Conservation (phyloP, 2,888 invertebrate species). For the Maniola hyperantus region DNA sequence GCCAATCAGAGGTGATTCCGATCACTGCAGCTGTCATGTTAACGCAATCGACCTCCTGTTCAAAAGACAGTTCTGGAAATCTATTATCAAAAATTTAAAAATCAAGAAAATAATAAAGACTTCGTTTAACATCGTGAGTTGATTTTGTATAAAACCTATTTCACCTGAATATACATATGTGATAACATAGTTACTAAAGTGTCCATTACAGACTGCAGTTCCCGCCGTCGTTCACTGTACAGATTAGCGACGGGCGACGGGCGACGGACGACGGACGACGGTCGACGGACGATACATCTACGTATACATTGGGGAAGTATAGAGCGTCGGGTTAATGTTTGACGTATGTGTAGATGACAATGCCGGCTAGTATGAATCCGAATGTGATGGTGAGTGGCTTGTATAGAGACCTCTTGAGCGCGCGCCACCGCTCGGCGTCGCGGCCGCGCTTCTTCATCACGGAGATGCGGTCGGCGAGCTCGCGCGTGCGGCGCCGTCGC, state of each 20-base stretch:
- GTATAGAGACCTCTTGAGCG: conserved; percentile 90
- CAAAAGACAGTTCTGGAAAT: not conserved
- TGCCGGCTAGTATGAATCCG: conserved; percentile 86
- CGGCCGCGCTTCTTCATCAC: conserved; percentile 86
- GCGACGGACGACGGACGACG: not conserved
- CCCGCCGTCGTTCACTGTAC: not conserved
- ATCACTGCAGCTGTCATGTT: too few species aligned
- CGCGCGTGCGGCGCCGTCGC: conserved; percentile 58
- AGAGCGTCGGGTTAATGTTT: conserved; percentile 57
- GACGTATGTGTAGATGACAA: conserved; percentile 84
- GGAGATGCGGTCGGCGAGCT: conserved; percentile 62
- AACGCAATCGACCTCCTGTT: too few species aligned
- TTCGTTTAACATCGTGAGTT: not conserved
- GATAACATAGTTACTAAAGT: not conserved
- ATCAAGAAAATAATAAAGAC: not conserved
- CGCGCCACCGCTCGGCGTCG: conserved; percentile 87
- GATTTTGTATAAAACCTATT: not conserved
- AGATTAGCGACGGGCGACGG: not conserved
- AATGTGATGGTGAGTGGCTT: conserved; percentile 88
- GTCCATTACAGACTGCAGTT: not conserved
- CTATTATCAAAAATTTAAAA: not conserved
- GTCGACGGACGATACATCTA: not conserved
- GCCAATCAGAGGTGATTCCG: too few species aligned
- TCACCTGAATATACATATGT: not conserved
- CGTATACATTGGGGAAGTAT: not conserved